Conservation (phyloP, 2,797 vertebrate genomes). For the Bovichtus diacanthus region DNA sequence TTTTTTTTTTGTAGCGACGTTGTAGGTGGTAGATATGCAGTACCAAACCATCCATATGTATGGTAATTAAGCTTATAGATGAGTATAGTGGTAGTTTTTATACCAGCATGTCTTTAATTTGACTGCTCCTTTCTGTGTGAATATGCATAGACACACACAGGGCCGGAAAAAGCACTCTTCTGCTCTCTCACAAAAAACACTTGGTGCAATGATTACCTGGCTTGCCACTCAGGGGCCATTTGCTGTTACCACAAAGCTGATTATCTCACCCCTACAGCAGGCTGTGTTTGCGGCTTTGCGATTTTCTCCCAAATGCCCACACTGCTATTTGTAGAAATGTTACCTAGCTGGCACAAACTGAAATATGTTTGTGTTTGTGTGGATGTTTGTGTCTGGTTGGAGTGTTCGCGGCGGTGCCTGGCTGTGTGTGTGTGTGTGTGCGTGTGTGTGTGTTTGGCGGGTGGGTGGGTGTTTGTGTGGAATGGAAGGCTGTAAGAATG, state of each 20-base stretch:
- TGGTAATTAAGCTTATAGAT: constrained; percentile 29
- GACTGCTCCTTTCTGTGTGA: constrained; percentile 54
- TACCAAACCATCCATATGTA: constrained; percentile 13
- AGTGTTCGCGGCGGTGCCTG: constrained; percentile 56
- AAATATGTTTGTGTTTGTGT: constrained; percentile 77
- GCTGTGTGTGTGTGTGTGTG: constrained; percentile 36
- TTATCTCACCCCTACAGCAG: constrained; percentile 80
- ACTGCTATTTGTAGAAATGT: constrained; percentile 83
- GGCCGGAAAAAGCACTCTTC: constrained; percentile 64
- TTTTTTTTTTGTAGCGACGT: not conserved
- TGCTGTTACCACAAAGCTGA: constrained; percentile 79
- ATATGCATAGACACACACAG: constrained; percentile 60
- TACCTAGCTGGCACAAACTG: constrained; percentile 77
- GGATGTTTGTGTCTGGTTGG: constrained; percentile 72
- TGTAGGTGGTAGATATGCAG: constrained; percentile 18
- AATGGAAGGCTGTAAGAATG: constrained; percentile 75
- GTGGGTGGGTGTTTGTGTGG: constrained; percentile 77
- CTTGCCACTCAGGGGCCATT: constrained; percentile 79
- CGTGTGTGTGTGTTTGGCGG: constrained; percentile 44
- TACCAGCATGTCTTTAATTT: constrained; percentile 34
- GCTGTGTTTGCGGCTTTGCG: constrained; percentile 76
- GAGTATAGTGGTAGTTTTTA: constrained; percentile 38
- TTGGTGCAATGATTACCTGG: constrained; percentile 79
- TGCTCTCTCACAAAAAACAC: constrained; percentile 73
- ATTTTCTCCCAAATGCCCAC: constrained; percentile 82